Base-by-base conservation (phyloP, 1,140 invertebrate species). In the Trichogramma pretiosum region DNA sequence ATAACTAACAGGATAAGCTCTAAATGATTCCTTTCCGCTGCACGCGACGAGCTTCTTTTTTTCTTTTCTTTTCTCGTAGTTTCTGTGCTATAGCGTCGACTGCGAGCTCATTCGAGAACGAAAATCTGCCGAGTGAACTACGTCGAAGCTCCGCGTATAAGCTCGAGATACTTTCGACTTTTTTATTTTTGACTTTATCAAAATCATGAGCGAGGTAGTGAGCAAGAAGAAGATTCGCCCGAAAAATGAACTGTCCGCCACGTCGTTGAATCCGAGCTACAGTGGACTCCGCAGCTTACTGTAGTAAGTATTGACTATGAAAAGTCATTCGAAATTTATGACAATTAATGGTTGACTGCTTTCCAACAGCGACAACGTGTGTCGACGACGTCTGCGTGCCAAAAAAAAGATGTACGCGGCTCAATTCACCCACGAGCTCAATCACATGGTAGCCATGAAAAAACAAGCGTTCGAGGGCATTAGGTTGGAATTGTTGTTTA, bases 381-480 rank as follows among this genome's bases (percentile, higher is more conserved):
- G 63, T 28, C 63, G 59, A 4, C 60, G 56, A 11, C 60, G 67
- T n/a, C 46, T 62, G 3, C 54, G 54, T 13, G 54, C 52, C 26
- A 59, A 39, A 38, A 65, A 57, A 23, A 52, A 46, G 41, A 54
- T 59, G 21, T 59, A 64, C 37, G 59, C 44, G 16, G 58, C 55
- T 5, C 64, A 66, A 21, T n/a, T 70, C 19, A 65, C 63, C 53
- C 57, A 55, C 3, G 64, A 69, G 43, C 59, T 70, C 36, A 50
- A 56, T 39, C 57, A 68, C 45, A 63, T 70, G 11, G 46, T 61
- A 34, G 61, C 65, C 56, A 63, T 63, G 52, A 67, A 70, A 33
- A 50, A 56, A 37, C 58, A 55, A 40, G 67, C 67, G 19, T 54
- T 68, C 23, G 62, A 62, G 16, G 54, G 65, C 18, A 59, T 68